Conservation (phyloP, 2,797 vertebrate genomes). For the Paguma larvata region DNA sequence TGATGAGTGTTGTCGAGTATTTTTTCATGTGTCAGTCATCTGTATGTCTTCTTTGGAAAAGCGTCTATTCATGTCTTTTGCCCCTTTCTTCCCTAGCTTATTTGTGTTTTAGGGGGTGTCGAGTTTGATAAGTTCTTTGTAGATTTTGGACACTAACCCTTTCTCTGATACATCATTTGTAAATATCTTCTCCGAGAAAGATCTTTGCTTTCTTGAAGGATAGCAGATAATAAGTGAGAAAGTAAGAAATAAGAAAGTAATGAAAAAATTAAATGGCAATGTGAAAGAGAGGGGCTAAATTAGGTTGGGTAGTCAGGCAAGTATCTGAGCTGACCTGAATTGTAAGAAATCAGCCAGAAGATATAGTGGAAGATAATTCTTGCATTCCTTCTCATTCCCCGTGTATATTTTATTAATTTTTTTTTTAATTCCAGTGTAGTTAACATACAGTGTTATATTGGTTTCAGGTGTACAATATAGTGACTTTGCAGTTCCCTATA, state of each 20-base stretch:
- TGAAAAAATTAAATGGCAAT: neutral
- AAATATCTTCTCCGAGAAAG: neutral
- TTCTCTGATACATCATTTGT: no score
- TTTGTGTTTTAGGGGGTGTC: no score
- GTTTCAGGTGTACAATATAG: neutral
- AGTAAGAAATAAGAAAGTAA: neutral
- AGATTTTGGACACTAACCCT: no score
- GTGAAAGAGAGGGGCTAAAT: neutral
- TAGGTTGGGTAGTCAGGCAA: neutral
- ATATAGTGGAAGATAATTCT: neutral
- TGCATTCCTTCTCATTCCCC: neutral
- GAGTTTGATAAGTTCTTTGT: no score
- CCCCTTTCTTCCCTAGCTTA: no score
- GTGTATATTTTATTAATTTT: neutral
- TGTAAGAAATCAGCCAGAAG: neutral
- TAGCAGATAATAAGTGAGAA: neutral
- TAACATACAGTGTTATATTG: neutral
- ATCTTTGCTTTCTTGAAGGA: neutral
- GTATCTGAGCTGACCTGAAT: neutral
- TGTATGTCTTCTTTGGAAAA: no score
- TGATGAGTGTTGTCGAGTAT: no score
- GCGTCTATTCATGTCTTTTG: no score
- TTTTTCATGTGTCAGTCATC: no score
- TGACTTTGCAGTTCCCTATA: neutral
- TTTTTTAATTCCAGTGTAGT: neutral